Evolutionary conservation across 2,888 invertebrate species (phyloP).

Genomic region (Cabera pusaria): DNA sequence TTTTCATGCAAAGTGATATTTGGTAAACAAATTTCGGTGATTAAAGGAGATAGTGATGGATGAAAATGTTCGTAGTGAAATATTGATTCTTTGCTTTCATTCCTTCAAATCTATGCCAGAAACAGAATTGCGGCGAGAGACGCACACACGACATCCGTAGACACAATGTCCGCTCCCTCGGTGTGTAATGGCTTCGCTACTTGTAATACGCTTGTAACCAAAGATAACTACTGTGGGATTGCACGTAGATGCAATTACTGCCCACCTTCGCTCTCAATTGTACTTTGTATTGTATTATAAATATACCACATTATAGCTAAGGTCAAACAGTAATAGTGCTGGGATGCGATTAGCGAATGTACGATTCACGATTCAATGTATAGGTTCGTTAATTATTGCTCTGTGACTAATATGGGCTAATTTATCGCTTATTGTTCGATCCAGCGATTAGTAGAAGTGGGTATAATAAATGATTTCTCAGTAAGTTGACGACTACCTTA

Average conservation of each 20-base stretch:
- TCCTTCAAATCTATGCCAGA: too few relatives aligned
- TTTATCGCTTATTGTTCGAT: neutral
- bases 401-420: neutral
- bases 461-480: too few relatives aligned
- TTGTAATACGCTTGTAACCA: conserved; percentile 63
- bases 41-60: too few relatives aligned
- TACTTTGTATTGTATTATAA: conserved; percentile 33
- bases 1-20: too few relatives aligned
- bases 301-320: conserved; percentile 6
- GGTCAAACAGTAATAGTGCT: conserved; percentile 8
- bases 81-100: too few relatives aligned
- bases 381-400: neutral
- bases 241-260: conserved; percentile 67
- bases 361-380: conserved; percentile 2
- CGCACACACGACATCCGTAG: conserved; percentile 5
- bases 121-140: neutral
- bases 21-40: too few relatives aligned
- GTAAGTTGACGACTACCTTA: too few relatives aligned
- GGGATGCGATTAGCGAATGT: conserved; percentile 9
- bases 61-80: too few relatives aligned
- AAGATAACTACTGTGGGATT: conserved; percentile 69
- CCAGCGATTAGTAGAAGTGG: too few relatives aligned
- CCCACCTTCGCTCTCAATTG: conserved; percentile 42
- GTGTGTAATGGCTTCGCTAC: conserved; percentile 48
- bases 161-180: conserved; percentile 50